Evolutionary conservation across 2,797 vertebrate species (phyloP).

Genomic region (Chelon labrosus): DNA sequence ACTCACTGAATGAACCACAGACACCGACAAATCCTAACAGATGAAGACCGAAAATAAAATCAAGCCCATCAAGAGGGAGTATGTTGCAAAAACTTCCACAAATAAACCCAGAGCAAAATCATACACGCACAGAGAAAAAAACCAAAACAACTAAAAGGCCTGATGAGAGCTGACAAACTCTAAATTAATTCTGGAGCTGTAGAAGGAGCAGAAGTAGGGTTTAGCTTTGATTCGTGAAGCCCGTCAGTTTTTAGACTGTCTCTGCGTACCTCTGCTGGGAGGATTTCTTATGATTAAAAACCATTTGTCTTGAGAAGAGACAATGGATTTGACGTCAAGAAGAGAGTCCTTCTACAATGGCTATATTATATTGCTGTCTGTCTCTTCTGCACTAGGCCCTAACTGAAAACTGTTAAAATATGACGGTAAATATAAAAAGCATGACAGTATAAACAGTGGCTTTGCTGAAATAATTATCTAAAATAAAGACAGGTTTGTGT

Average conservation of each 20-base stretch:
- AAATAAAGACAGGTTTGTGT: background rate
- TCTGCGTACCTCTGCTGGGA: conserved; percentile 43
- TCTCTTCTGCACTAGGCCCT: conserved; percentile 5
- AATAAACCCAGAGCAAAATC: conserved; percentile 16
- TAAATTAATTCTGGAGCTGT: conserved; percentile 38
- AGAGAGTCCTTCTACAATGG: conserved; percentile 39
- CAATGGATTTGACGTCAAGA: conserved; percentile 34
- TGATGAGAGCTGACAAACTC: conserved; percentile 43
- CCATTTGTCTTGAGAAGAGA: conserved; percentile 62
- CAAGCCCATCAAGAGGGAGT: conserved; percentile 11
- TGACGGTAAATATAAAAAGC: background rate
- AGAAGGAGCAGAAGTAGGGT: conserved; percentile 48
- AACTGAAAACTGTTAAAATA: conserved; percentile 1
- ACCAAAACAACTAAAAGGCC: background rate
- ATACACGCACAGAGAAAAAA: background rate
- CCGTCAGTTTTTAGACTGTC: conserved; percentile 53
- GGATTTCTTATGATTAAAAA: conserved; percentile 68
- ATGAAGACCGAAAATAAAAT: conserved; percentile 44
- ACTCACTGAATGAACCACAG: background rate
- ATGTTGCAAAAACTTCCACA: conserved; percentile 17
- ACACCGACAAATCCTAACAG: conserved; percentile 12
- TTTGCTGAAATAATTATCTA: conserved; percentile 8
- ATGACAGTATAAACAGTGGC: conserved; percentile 2
- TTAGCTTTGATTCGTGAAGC: conserved; percentile 68
- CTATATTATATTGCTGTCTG: conserved; percentile 40